phyloP scores from a whole-genome alignment of 1,140 invertebrate genomes.

The Cecropterus lyciades region DNA sequence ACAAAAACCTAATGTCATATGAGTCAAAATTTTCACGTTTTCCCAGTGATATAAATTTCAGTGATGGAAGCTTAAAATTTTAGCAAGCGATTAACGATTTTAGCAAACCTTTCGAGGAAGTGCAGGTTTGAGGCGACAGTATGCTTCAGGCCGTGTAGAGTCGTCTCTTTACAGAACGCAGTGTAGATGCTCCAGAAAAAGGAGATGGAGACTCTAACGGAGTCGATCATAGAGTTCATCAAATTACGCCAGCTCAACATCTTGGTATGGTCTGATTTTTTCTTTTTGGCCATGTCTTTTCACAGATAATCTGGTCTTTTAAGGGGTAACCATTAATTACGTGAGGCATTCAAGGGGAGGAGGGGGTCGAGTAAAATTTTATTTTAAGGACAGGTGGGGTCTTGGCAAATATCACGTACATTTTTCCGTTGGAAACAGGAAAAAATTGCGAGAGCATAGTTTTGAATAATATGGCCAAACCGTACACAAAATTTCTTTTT shows the following conservation, averaged over 20 bases:
- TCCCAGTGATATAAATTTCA: neutral
- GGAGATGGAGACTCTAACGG: constrained; percentile 53
- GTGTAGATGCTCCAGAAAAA: constrained; percentile 49
- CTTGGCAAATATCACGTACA: too few relatives aligned
- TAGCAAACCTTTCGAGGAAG: constrained; percentile 61
- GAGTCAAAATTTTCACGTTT: constrained; percentile 20
- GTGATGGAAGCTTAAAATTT: neutral
- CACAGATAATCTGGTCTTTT: too few relatives aligned
- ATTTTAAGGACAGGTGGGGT: too few relatives aligned
- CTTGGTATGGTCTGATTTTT: constrained; percentile 52
- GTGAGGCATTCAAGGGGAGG: too few relatives aligned
- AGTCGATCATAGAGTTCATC: constrained; percentile 57
- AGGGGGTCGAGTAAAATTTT: too few relatives aligned
- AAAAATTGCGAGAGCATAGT: too few relatives aligned
- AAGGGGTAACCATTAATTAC: too few relatives aligned
- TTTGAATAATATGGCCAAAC: too few relatives aligned
- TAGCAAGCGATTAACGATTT: constrained; percentile 3
- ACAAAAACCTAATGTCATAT: constrained; percentile 23
- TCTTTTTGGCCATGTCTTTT: constrained; percentile 11
- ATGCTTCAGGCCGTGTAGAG: constrained; percentile 74
- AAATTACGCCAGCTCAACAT: constrained; percentile 66
- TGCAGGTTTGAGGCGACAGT: constrained; percentile 67
- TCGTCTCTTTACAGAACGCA: constrained; percentile 69
- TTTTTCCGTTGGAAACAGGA: too few relatives aligned
- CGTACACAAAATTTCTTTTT: too few relatives aligned